Evolutionary conservation across 2,113 vertebrate genomes (phyloP), one percentile per base, ranked within the genome.

Genomic region (Hemichromis elongatus): DNA sequence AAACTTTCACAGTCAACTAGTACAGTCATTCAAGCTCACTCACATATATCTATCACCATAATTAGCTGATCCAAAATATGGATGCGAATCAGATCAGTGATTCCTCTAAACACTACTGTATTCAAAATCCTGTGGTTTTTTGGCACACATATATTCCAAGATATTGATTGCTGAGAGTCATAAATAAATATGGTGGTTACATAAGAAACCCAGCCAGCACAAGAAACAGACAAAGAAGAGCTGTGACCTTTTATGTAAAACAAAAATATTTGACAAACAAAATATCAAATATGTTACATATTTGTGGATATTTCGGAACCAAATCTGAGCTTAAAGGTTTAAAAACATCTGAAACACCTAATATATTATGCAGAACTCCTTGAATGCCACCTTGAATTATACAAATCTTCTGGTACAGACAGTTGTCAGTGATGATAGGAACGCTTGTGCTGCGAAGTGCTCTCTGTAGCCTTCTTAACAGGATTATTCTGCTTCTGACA

Each of bases 401-500:
- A 42, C 35, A 66, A 77, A 19, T 88, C 81, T 70, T 53, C 63
- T 50, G 66, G 79, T 84, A 87, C 57, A 88, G 84, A 88, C 86
- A 88, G 80, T 81, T 89, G 68, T 92, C 85, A 73, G 86, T 21
- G 61, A 66, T 35, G 50, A 82, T 26, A 79, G 86, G 77, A 90
- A 89, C 42, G 12, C 47, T 66, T 33, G 77, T 78, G 86, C 86
- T 83, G 28, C 28, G 54, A 79, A 82, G 66, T 61, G 79, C 87
- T 86, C 77, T 80, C 33, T 1, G 26, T 73, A 59, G 75, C 89
- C 57, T 87, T 70, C 56, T 45, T 90, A 93, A 94, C 33, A 89
- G 81, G 93, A 95, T 94, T 94, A 93, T 91, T 89, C 88, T 75
- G 81, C 89, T 89, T 80, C 80, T 45, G 9, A 86, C 83, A 57